Percentiles rank a stretch among this genome's conserved stretches.
Conservation (phyloP, 1,140 invertebrate species). For the Telenomus remus region DNA sequence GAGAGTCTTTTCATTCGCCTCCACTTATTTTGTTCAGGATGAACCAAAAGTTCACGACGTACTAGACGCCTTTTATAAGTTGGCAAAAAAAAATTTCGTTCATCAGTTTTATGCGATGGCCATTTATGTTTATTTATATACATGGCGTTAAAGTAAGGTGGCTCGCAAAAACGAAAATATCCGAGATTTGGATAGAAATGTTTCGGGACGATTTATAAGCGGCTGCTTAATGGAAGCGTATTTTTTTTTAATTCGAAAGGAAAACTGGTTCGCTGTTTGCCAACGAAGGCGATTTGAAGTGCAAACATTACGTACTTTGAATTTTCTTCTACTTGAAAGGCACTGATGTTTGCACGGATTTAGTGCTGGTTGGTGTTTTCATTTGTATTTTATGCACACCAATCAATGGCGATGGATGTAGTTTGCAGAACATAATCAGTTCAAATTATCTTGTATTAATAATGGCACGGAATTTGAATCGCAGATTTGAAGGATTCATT, state of each 20-base stretch:
- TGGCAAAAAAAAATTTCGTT: slow-evolving; percentile 44
- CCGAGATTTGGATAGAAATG: slow-evolving; percentile 13
- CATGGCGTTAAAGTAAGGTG: neutral
- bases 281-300: slow-evolving; percentile 23
- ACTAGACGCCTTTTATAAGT: slow-evolving; percentile 50
- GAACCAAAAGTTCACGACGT: slow-evolving; percentile 48
- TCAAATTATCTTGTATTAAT: too few relatives aligned
- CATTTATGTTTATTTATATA: slow-evolving; percentile 35
- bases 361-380: neutral
- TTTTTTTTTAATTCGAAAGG: slow-evolving; percentile 15
- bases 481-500: too few relatives aligned
- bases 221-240: slow-evolving; percentile 26
- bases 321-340: slow-evolving; percentile 11
- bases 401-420: neutral
- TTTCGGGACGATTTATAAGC: slow-evolving; percentile 4
- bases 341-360: neutral
- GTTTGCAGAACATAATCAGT: too few relatives aligned
- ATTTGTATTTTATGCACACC: neutral
- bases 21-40: slow-evolving; percentile 46
- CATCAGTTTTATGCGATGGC: slow-evolving; percentile 37
- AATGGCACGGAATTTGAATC: too few relatives aligned
- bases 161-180: neutral
- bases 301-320: slow-evolving; percentile 31
- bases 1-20: slow-evolving; percentile 54
- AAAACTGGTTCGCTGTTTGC: slow-evolving; percentile 26